Evolutionary conservation across 1,140 invertebrate species (phyloP), one percentile per base, ranked within the genome.

Genomic region (Drosophila persimilis): DNA sequence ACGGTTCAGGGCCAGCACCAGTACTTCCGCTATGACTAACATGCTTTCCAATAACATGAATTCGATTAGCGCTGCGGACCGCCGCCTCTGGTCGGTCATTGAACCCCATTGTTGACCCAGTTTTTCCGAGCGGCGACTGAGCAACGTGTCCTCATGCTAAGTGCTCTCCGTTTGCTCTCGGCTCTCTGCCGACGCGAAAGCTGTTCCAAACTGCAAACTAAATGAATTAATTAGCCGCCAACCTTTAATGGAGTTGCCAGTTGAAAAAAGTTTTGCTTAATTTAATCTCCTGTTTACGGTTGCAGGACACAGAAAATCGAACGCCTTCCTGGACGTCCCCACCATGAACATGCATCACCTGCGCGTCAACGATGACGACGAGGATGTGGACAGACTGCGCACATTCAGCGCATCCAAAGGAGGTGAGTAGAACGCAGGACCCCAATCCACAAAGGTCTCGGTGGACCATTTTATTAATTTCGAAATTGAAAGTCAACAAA

Each of bases 381-480:
- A 96, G 79, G 95, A 96, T 91, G 95, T 95, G 39, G 96, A 97
- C 92, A 92, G 97, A 56, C 94, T 98, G 47, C 93, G 97, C 73
- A 97, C 96, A 57, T 98, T 98, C 92, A 97, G 96, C 91, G 95
- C 96, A 79, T 97, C 96, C 51, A 98, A 98, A 94, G 97, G 97
- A 94, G 95, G 95, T 93, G 92, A 94, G 92, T 92, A 11, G 22
- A 29, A 22, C 8, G 8, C 15, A 29, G 56, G 9, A 59, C 11
- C 13, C 31, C 20, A 41, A 26, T 39, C 17, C 3, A 59, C 43
- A 64, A 64, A 66, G 59, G 48, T 41, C 54, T 44, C 47, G 26
- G 51, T 50, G 54, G 59, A 52, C 46, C 67, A 58, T 46, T 75
- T 80, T 78, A 85, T 85, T 85, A 85, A 85, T 85, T 85, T 88